Evolutionary conservation across 2,113 vertebrate genomes (phyloP).

Genomic region (Odocoileus virginianus): DNA sequence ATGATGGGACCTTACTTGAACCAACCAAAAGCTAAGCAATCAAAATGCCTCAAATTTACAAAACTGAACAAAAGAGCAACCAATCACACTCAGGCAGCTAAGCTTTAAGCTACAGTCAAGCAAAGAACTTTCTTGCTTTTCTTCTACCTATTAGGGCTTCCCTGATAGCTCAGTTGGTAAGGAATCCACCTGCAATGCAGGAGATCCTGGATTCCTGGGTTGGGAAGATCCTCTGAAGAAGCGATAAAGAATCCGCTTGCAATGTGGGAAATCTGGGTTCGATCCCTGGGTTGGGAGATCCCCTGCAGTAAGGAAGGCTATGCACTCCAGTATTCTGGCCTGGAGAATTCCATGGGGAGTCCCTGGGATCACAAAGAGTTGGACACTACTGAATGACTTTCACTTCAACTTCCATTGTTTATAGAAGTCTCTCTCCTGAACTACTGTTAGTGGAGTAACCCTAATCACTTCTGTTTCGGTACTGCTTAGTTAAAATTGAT

Average conservation of each 20-base stretch:
- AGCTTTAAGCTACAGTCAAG: neutral
- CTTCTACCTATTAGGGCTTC: neutral
- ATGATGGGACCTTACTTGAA: neutral
- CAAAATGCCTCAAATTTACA: neutral
- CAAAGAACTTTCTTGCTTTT: neutral
- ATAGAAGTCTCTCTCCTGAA: neutral
- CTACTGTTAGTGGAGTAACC: too few relatives aligned
- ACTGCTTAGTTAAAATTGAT: neutral
- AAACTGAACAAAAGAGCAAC: neutral
- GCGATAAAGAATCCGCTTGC: neutral
- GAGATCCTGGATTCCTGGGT: accelerated
- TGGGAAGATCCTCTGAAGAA: neutral
- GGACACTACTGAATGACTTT: neutral
- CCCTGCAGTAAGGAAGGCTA: neutral
- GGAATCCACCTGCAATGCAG: neutral
- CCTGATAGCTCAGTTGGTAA: neutral
- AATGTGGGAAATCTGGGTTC: neutral
- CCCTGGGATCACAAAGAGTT: neutral
- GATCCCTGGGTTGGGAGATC: neutral
- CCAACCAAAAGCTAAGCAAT: neutral
- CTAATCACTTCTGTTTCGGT: neutral
- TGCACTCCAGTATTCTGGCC: neutral
- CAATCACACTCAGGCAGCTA: neutral
- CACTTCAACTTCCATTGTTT: neutral
- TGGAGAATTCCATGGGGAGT: neutral